Conservation (phyloP, 1,140 invertebrate species). For the Acromyrmex heyeri region DNA sequence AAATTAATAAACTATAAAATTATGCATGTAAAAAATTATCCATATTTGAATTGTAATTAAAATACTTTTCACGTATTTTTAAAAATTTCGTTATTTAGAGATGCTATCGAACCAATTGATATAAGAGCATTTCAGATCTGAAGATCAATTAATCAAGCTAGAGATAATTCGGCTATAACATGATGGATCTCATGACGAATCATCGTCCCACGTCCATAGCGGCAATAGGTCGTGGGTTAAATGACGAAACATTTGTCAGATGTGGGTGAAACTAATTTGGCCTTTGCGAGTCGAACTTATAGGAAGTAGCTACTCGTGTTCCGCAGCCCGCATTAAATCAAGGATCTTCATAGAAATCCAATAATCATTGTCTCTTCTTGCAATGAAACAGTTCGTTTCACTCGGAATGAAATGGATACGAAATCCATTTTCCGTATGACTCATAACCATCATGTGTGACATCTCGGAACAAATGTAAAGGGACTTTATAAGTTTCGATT, state of each 20-base stretch:
- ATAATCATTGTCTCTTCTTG: slow-evolving; percentile 3
- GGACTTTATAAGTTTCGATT: neutral
- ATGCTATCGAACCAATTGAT: neutral
- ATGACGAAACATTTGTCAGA: slow-evolving; percentile 54
- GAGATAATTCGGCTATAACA: slow-evolving; percentile 29
- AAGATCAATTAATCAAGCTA: slow-evolving; percentile 24
- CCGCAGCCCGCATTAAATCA: slow-evolving; percentile 45
- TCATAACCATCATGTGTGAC: neutral
- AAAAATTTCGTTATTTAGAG: neutral
- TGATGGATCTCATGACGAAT: slow-evolving; percentile 37
- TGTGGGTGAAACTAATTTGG: slow-evolving; percentile 57
- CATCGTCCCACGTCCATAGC: slow-evolving; percentile 50
- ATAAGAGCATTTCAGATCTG: neutral
- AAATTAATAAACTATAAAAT: slow-evolving; percentile 17
- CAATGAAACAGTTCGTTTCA: neutral
- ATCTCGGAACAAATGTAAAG: neutral
- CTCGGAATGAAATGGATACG: neutral
- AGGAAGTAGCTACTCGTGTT: slow-evolving; percentile 37
- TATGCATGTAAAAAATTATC: neutral
- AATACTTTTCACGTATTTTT: neutral
- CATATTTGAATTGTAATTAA: neutral
- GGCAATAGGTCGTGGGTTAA: slow-evolving; percentile 55
- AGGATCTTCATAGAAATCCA: slow-evolving; percentile 41
- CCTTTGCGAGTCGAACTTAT: slow-evolving; percentile 42
- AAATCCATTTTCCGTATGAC: slow-evolving; percentile 7